Evolutionary conservation across 1,140 invertebrate species (phyloP).

Genomic region (Zaprionus inermis): DNA sequence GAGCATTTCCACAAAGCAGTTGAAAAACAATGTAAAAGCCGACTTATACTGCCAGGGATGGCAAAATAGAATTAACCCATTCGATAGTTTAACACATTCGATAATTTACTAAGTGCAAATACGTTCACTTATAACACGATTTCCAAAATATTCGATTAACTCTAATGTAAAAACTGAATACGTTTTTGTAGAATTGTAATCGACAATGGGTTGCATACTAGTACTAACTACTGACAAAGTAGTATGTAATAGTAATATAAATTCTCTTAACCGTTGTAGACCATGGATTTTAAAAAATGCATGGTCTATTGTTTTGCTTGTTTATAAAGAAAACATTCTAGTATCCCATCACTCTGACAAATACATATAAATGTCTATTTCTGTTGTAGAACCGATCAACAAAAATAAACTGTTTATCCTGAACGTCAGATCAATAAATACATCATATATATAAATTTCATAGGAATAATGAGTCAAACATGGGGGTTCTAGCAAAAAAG

Average conservation of each 20-base stretch:
- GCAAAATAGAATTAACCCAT: background rate
- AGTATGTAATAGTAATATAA: no score
- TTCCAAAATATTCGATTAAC: background rate
- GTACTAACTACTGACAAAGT: background rate
- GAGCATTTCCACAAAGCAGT: slow-evolving; percentile 38
- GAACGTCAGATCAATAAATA: no score
- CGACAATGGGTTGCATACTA: background rate
- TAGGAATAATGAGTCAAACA: no score
- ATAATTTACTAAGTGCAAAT: background rate
- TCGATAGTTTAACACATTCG: slow-evolving; percentile 13
- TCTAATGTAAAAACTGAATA: background rate
- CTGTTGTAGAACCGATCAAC: no score
- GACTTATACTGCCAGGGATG: slow-evolving; percentile 46
- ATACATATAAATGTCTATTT: no score
- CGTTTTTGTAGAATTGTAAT: background rate
- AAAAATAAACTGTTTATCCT: no score
- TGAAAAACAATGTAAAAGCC: slow-evolving; percentile 55
- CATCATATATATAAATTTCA: no score
- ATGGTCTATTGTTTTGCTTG: no score
- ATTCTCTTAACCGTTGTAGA: no score
- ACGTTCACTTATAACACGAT: background rate
- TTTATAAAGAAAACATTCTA: no score
- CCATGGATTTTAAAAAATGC: no score
- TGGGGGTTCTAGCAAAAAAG: background rate
- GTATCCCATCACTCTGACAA: no score